Evolutionary conservation across 1,140 invertebrate species (phyloP).

Genomic region (Penaeus vannamei): DNA sequence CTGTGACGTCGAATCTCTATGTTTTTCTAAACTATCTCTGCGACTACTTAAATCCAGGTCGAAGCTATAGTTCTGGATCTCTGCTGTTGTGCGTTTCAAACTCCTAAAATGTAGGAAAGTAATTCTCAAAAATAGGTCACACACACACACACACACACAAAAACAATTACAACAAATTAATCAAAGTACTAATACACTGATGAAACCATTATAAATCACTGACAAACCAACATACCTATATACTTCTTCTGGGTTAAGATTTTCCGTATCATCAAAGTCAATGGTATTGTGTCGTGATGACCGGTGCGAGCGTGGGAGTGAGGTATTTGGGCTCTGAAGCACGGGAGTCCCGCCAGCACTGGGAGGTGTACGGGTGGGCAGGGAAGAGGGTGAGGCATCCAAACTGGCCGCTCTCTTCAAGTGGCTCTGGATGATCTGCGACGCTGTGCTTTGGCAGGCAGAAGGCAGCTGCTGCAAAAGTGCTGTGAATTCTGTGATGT

Average conservation of each 20-base stretch:
- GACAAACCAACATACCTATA: conserved; percentile 69
- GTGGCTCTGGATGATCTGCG: conserved; percentile 86
- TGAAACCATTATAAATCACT: not conserved
- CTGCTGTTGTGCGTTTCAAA: conserved; percentile 89
- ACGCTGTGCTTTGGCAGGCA: conserved; percentile 80
- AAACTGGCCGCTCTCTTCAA: conserved; percentile 76
- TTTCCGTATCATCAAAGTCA: conserved; percentile 77
- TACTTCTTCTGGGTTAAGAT: conserved; percentile 88
- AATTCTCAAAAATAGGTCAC: conserved; percentile 81
- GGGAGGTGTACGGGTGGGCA: conserved; percentile 68
- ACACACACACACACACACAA: conserved; percentile 19
- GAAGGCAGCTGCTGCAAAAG: conserved; percentile 84
- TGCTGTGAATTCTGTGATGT: conserved; percentile 88
- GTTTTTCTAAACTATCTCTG: conserved; percentile 70
- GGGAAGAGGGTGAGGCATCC: conserved; percentile 67
- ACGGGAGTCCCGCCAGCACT: conserved; percentile 64
- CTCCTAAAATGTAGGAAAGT: conserved; percentile 81
- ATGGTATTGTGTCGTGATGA: conserved; percentile 66
- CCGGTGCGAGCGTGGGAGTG: conserved; percentile 64
- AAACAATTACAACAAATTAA: not conserved
- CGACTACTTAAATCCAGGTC: conserved; percentile 72
- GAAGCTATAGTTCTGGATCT: conserved; percentile 92
- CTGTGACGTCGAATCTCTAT: conserved; percentile 82
- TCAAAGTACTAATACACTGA: not conserved
- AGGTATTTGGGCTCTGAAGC: conserved; percentile 65